These are phyloP conservation scores for Carapus acus DNA, from an alignment of 2,797 vertebrate species.

Conservation along the genomic window DNA sequence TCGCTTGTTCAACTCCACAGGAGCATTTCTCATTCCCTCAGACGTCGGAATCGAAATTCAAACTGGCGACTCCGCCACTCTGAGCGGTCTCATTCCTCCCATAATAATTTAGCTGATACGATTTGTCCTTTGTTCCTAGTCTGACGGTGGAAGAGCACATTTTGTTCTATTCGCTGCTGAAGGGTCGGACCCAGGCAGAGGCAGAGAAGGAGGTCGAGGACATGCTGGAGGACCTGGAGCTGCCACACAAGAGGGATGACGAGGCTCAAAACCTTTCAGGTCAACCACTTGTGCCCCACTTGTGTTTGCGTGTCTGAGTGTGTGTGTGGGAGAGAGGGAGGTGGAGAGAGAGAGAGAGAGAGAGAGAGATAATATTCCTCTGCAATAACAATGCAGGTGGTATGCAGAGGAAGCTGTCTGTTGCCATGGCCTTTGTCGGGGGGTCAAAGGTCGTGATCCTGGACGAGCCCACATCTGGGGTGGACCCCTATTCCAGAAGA, in stretches of 20 bases:
- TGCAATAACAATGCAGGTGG: conserved; percentile 71
- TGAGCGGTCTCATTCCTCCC: not conserved
- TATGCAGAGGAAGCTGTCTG: conserved; percentile 95
- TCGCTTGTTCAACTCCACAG: not conserved
- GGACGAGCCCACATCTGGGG: conserved; percentile 95
- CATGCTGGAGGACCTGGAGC: conserved; percentile 85
- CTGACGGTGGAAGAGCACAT: conserved; percentile 96
- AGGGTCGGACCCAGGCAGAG: conserved; percentile 78
- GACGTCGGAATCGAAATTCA: not conserved
- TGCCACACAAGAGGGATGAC: conserved; percentile 87
- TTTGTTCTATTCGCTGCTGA: conserved; percentile 90
- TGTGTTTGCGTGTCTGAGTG: not conserved
- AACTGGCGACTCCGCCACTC: not conserved
- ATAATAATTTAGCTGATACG: not conserved
- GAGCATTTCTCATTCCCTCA: no score
- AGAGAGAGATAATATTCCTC: not conserved
- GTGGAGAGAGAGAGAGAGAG: no score
- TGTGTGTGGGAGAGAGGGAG: not conserved
- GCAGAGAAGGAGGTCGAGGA: conserved; percentile 80
- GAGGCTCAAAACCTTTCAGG: conserved; percentile 92
- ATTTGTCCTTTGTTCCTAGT: conserved; percentile 57
- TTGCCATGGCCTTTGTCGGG: conserved; percentile 93
- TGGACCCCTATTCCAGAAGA: conserved; percentile 92
- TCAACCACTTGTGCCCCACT: conserved; percentile 36
- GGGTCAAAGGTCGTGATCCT: conserved; percentile 90